Conservation (phyloP, 1,140 invertebrate species). For the Drosophila parabipectinata region DNA sequence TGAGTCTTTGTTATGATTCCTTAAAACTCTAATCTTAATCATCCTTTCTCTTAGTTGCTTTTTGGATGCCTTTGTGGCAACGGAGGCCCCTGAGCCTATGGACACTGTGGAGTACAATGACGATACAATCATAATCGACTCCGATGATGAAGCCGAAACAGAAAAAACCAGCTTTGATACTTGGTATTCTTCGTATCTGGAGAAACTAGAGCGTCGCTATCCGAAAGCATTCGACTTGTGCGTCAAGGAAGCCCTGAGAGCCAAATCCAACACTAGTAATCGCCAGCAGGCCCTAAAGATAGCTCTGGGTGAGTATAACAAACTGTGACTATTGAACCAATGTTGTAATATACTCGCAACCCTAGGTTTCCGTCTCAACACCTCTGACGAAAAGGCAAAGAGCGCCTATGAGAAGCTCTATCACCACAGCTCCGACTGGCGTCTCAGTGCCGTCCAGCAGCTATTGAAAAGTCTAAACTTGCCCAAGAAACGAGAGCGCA, state of each 20-base stretch:
- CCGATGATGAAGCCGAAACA: slow-evolving; percentile 59
- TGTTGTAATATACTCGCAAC: too few relatives aligned
- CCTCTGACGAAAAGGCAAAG: slow-evolving; percentile 84
- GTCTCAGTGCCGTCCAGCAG: slow-evolving; percentile 87
- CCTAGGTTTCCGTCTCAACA: slow-evolving; percentile 85
- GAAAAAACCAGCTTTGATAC: slow-evolving; percentile 57
- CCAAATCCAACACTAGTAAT: slow-evolving; percentile 43
- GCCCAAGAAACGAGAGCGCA: slow-evolving; percentile 64
- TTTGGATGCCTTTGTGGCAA: slow-evolving; percentile 72
- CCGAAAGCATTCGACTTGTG: slow-evolving; percentile 88
- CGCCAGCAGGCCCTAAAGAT: slow-evolving; percentile 65
- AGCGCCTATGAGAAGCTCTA: slow-evolving; percentile 88
- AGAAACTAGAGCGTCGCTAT: slow-evolving; percentile 87
- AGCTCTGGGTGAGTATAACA: slow-evolving; percentile 66
- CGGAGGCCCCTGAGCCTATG: slow-evolving; percentile 14
- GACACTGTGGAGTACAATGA: slow-evolving; percentile 50
- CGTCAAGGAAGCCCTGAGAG: slow-evolving; percentile 84
- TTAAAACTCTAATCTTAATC: neutral
- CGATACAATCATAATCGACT: slow-evolving; percentile 84
- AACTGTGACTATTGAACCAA: neutral
- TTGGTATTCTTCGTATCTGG: slow-evolving; percentile 85
- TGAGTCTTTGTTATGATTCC: slow-evolving; percentile 50
- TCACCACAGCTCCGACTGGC: slow-evolving; percentile 86
- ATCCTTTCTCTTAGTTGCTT: slow-evolving; percentile 83
- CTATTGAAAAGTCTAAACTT: slow-evolving; percentile 84